Evolutionary conservation across 2,888 invertebrate genomes (phyloP).

Genomic region (Philopedon plagiatum): DNA sequence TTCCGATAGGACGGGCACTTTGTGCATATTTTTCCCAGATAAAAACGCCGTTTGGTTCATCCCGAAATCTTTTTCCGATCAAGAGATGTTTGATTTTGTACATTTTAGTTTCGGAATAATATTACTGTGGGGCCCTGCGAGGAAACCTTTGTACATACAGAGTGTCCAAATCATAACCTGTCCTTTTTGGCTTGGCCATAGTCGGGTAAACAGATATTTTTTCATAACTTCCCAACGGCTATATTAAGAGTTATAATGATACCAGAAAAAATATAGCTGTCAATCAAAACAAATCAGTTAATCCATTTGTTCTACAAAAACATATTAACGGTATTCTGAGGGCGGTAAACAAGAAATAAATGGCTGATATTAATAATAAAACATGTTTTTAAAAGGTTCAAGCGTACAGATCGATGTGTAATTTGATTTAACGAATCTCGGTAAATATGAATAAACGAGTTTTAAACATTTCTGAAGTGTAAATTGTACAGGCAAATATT

Average conservation of each 20-base stretch:
- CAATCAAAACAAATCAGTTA: not conserved
- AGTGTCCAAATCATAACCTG: no score
- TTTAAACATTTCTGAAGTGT: not conserved
- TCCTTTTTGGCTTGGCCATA: no score
- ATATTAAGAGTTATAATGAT: not conserved
- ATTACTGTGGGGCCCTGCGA: no score
- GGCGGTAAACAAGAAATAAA: not conserved
- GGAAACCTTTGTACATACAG: no score
- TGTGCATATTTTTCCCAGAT: no score
- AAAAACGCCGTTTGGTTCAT: no score
- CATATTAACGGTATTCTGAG: not conserved
- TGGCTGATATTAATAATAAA: not conserved
- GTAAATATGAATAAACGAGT: not conserved
- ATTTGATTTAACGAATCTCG: not conserved
- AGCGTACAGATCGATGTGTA: not conserved
- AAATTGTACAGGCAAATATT: not conserved
- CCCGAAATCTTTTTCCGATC: no score
- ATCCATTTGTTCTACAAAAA: not conserved
- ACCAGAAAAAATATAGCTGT: not conserved
- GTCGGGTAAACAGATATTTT: no score
- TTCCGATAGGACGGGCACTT: no score
- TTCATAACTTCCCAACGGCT: no score
- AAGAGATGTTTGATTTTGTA: no score
- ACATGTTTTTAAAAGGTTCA: not conserved
- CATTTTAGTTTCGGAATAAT: no score